Percentiles rank a stretch among this genome's conserved stretches.
phyloP scores from a whole-genome alignment of 1,140 invertebrate genomes.

The Brachystomella parvula region DNA sequence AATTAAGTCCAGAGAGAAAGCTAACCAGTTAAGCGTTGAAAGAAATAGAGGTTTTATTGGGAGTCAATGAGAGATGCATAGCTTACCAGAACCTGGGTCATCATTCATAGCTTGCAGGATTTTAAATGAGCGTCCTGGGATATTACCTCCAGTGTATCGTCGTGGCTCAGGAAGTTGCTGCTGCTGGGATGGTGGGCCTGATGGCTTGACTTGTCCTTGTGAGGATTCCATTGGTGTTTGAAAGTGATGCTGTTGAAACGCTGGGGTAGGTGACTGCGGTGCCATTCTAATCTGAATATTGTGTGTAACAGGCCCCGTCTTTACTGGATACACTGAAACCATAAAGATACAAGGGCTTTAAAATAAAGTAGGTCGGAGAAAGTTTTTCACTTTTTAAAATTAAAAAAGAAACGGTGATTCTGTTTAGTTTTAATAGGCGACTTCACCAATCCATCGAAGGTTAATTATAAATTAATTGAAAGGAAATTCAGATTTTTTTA shows the following conservation, averaged over 20 bases:
- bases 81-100: constrained; percentile 44
- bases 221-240: not conserved
- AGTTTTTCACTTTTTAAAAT: not conserved
- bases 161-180: constrained; percentile 60
- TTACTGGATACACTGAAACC: constrained; percentile 18
- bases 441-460: no score
- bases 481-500: no score
- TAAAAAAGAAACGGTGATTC: no score
- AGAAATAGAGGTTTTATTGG: not conserved
- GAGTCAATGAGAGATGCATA: no score
- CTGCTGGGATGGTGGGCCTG: constrained; percentile 51
- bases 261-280: constrained; percentile 19
- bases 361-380: not conserved
- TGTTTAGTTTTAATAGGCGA: no score
- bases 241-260: constrained; percentile 12
- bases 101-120: constrained; percentile 74
- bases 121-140: constrained; percentile 75
- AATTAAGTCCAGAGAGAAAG: not conserved
- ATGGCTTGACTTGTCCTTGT: constrained; percentile 43
- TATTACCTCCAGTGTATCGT: constrained; percentile 71
- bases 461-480: no score
- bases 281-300: constrained; percentile 31
- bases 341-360: not conserved
- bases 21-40: not conserved
- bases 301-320: constrained; percentile 23